Conservation (phyloP, 2,888 invertebrate genomes). For the Ophioninae sp. region DNA sequence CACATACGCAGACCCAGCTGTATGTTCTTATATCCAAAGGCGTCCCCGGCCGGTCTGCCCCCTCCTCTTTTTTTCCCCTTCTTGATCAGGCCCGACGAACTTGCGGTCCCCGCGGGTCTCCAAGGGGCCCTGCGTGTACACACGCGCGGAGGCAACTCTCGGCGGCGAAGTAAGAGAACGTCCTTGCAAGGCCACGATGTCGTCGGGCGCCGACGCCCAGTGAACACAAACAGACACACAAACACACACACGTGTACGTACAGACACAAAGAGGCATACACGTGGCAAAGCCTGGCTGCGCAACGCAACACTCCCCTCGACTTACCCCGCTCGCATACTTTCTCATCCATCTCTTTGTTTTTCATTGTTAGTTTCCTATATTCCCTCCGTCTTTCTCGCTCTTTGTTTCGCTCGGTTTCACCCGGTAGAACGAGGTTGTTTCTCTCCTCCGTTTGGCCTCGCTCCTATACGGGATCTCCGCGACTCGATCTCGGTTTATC, state of each 20-base stretch:
- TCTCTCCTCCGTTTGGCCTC: slow-evolving; percentile 26
- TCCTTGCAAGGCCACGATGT: slow-evolving; percentile 76
- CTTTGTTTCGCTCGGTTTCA: slow-evolving; percentile 11
- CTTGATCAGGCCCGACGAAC: slow-evolving; percentile 35
- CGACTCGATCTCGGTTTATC: slow-evolving; percentile 19
- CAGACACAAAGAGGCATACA: slow-evolving; percentile 46
- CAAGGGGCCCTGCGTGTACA: slow-evolving; percentile 44
- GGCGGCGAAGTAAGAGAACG: slow-evolving; percentile 72
- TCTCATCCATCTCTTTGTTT: slow-evolving; percentile 21
- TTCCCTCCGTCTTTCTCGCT: slow-evolving; percentile 36
- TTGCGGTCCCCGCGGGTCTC: slow-evolving; percentile 39
- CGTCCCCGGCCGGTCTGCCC: neutral
- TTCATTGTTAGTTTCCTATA: slow-evolving; percentile 42
- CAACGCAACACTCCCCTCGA: slow-evolving; percentile 42
- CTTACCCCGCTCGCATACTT: slow-evolving; percentile 37
- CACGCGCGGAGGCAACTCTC: slow-evolving; percentile 50
- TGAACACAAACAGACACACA: neutral
- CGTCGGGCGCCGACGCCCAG: slow-evolving; percentile 72
- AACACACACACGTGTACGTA: slow-evolving; percentile 39
- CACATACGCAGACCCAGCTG: neutral
- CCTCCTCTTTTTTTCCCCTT: slow-evolving; percentile 7
- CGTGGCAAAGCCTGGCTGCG: slow-evolving; percentile 25
- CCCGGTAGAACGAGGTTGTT: slow-evolving; percentile 15
- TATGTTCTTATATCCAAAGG: neutral
- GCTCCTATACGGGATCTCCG: slow-evolving; percentile 1